phyloP scores from a whole-genome alignment of 2,113 vertebrate species.

The Neolamprologus variostigma region DNA sequence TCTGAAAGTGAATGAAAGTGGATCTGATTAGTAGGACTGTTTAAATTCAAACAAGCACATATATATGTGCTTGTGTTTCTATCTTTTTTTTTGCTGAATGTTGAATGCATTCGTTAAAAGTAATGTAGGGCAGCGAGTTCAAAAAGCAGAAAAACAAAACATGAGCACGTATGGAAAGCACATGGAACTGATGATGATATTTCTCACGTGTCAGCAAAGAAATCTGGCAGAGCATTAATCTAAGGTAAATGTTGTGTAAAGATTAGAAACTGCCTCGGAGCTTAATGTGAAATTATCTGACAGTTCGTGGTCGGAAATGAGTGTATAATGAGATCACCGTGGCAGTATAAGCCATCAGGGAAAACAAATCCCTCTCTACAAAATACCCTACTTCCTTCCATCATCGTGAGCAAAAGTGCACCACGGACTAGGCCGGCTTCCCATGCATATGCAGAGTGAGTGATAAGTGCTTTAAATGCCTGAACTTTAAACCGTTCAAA shows the following conservation, averaged over 20 bases:
- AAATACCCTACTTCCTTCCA: conserved; percentile 43
- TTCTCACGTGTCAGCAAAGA: conserved; percentile 20
- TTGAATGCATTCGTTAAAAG: not conserved
- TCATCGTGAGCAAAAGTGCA: conserved; percentile 28
- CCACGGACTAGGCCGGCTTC: not conserved
- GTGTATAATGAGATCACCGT: conserved; percentile 59
- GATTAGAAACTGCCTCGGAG: conserved; percentile 25
- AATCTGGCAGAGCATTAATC: conserved; percentile 20
- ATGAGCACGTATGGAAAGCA: not conserved
- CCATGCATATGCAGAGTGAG: conserved; percentile 25
- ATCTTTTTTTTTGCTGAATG: not conserved
- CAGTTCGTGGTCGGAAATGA: conserved; percentile 50
- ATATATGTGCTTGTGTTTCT: not conserved
- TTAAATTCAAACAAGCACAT: not conserved
- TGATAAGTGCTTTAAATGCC: conserved; percentile 58
- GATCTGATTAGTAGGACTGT: not conserved
- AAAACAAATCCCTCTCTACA: conserved; percentile 45
- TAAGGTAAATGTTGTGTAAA: conserved; percentile 52
- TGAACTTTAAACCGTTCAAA: conserved; percentile 57
- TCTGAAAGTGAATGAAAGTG: not conserved
- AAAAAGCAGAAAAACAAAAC: not conserved
- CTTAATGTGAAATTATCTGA: conserved; percentile 47
- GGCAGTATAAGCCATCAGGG: conserved; percentile 43
- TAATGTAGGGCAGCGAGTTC: not conserved
- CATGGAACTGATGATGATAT: not conserved